phyloP scores from a whole-genome alignment of 1,140 invertebrate species.

The Ceratina australensis region DNA sequence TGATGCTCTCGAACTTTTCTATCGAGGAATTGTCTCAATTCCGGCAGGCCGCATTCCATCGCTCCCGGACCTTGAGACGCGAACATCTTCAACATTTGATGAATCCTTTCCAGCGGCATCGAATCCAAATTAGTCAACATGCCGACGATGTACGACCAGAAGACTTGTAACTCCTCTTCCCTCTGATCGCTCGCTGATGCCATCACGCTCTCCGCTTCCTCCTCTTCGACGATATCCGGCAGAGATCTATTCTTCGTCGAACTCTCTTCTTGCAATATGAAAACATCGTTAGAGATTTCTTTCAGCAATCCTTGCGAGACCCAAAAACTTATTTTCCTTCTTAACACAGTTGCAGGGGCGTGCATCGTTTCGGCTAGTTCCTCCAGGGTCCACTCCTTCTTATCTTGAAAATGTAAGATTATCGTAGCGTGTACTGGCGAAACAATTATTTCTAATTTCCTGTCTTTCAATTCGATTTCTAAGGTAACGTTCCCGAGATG shows the following conservation, averaged over 20 bases:
- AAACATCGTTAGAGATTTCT: conserved; percentile 88
- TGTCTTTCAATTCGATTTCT: conserved; percentile 93
- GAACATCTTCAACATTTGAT: conserved; percentile 98
- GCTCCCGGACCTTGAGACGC: conserved; percentile 91
- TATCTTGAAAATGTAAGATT: conserved; percentile 96
- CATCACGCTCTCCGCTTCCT: conserved; percentile 95
- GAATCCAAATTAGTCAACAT: conserved; percentile 98
- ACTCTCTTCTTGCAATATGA: conserved; percentile 88
- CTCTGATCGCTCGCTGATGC: conserved; percentile 95
- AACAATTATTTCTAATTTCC: conserved; percentile 90
- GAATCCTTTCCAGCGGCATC: conserved; percentile 94
- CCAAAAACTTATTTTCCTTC: conserved; percentile 95
- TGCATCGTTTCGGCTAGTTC: conserved; percentile 91
- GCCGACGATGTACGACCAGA: conserved; percentile 98
- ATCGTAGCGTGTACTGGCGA: conserved; percentile 96
- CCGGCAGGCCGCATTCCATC: conserved; percentile 92
- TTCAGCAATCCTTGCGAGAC: conserved; percentile 91
- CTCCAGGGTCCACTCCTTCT: conserved; percentile 91
- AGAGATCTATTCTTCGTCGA: conserved; percentile 78
- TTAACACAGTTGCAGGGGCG: conserved; percentile 89
- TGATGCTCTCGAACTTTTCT: conserved; percentile 95
- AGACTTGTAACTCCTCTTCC: conserved; percentile 95
- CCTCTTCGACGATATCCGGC: conserved; percentile 90
- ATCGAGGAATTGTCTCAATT: conserved; percentile 94
- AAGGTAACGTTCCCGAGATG: conserved; percentile 95